Evolutionary conservation across 2,888 invertebrate species (phyloP), one percentile per base, ranked within the genome.

Genomic region (Drosophila leonis): DNA sequence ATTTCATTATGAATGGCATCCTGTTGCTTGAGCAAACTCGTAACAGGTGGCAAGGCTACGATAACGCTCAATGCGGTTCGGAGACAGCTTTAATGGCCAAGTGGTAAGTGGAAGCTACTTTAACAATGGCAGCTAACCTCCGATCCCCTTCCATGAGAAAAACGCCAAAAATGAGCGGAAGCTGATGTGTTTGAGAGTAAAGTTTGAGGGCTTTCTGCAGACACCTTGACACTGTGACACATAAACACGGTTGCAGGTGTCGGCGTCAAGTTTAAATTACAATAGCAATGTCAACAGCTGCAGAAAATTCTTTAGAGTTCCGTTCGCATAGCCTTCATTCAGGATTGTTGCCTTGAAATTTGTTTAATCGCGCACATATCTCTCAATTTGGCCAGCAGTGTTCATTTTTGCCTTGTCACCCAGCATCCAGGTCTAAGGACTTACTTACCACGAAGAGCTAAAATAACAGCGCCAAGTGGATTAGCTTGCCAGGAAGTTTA

Each of bases 11-110:
- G 86, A 91, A 81, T 90, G 91, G 90, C 85, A 87, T 91, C 91
- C 91, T 91, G 91, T 91, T 91, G 91, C 91, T 86, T 73, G 63
- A 68, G 71, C 56, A 72, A 71, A 73, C 73, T 77, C 69, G 90
- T 91, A 91, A 91, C 91, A 91, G 91, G 91, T 91, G 91, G 91
- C 80, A 88, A 88, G 83, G 83, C 74, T 74, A 37, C 48, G 37
- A 39, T 15, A 37, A 24, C 24, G 42, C 79, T 75, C 65, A 68
- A 49, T 37, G 62, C 29, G 48, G 48, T 20, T 54, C 12, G 48
- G 68, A 71, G 72, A 62, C 59, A 83, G 84, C 83, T 88, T 80
- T 80, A 80, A 84, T 63, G 51, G 65, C 46, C 41, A 46, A 31
- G 49, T 59, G 39, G 33, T 10, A 57, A 41, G n/a, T 37, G 46